These are phyloP conservation scores for Pseudomyrmex gracilis DNA, from an alignment of 1,140 invertebrate genomes.

Conservation along the genomic window DNA sequence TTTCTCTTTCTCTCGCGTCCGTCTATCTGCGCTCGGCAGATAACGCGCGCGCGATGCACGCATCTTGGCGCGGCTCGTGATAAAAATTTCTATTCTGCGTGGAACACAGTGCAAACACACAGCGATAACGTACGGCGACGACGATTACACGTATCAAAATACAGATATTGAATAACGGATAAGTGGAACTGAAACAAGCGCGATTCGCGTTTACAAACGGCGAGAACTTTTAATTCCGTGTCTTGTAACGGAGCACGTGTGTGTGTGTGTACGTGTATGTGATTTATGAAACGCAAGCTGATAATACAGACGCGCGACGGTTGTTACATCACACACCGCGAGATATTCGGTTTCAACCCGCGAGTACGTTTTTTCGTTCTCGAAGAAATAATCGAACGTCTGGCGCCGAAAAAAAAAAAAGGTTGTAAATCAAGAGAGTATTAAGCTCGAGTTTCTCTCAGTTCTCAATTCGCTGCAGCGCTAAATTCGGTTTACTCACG, in stretches of 20 bases:
- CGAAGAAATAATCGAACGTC: neutral
- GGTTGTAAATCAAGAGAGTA: neutral
- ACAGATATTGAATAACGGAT: conserved; percentile 50
- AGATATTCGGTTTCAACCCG: neutral
- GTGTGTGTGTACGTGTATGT: neutral
- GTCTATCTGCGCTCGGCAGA: conserved; percentile 44
- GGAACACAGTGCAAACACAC: conserved; percentile 20
- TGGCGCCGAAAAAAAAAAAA: neutral
- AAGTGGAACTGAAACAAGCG: neutral
- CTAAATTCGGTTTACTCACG: too few species aligned
- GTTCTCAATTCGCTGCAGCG: too few species aligned
- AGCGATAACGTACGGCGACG: conserved; percentile 27
- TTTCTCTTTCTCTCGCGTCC: neutral
- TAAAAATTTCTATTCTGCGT: conserved; percentile 58
- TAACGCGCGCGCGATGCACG: conserved; percentile 34
- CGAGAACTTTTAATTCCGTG: conserved; percentile 10
- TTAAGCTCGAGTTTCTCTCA: neutral
- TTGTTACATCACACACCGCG: conserved; percentile 15
- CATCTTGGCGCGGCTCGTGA: conserved; percentile 35
- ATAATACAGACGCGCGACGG: neutral
- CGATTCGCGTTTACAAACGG: conserved; percentile 23
- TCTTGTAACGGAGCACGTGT: neutral
- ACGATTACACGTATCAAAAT: conserved; percentile 37
- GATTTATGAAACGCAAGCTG: conserved; percentile 9
- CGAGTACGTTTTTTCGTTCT: neutral